A percentile compares a stretch with the other conserved stretches of the same genome.
Evolutionary conservation across 2,797 vertebrate species (phyloP).

Genomic region (Anguilla megastoma): DNA sequence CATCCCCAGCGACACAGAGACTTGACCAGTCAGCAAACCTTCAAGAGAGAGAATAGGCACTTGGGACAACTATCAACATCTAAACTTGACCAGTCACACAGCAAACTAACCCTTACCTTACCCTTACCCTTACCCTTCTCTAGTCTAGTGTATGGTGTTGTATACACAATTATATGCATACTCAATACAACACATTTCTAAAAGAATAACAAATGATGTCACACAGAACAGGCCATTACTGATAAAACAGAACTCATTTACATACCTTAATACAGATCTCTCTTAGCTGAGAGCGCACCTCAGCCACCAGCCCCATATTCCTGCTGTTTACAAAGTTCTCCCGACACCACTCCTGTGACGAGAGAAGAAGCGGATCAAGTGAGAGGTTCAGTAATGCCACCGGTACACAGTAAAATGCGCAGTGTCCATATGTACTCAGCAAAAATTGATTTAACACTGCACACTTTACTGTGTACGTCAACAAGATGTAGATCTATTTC

Average conservation of each 20-base stretch:
- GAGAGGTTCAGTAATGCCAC: not conserved
- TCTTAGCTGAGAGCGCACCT: constrained; percentile 87
- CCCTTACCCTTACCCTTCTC: not conserved
- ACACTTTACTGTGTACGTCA: not conserved
- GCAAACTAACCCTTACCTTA: not conserved
- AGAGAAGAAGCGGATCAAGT: not conserved
- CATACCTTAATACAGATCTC: constrained; percentile 95
- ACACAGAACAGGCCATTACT: not conserved
- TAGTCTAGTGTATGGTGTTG: not conserved
- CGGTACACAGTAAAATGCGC: not conserved
- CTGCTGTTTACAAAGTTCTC: constrained; percentile 94
- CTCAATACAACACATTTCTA: not conserved
- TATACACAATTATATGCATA: not conserved
- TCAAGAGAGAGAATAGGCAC: no score
- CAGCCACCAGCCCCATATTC: constrained; percentile 89
- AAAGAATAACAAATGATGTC: not conserved
- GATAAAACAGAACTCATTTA: not conserved
- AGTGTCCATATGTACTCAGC: not conserved
- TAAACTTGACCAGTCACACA: not conserved
- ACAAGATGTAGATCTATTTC: not conserved
- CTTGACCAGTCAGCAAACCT: no score
- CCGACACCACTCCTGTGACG: constrained; percentile 88
- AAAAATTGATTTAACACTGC: no score
- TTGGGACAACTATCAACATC: not conserved
- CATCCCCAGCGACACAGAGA: no score